A percentile compares a stretch with the other conserved stretches of the same genome.
Conservation (phyloP, 37 sponge, comb jelly and placozoan genomes). For the Ianthella basta region DNA sequence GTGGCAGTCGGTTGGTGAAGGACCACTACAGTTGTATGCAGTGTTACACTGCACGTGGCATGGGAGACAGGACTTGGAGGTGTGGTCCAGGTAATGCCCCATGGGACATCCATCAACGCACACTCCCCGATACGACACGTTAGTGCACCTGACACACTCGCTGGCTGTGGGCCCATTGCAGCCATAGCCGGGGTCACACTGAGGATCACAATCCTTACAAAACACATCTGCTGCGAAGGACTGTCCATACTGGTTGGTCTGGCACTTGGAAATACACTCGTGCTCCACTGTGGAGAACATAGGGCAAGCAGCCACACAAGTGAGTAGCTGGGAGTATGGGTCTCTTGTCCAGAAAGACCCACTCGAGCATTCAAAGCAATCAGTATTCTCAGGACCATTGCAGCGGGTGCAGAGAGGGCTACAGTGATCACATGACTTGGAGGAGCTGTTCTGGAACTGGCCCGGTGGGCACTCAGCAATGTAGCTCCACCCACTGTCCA, state of each 20-base stretch:
- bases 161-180: slow-evolving; percentile 60
- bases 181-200: slow-evolving; percentile 45
- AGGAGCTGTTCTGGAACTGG: slow-evolving; percentile 31
- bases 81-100: slow-evolving; percentile 26
- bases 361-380: slow-evolving; percentile 56
- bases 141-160: slow-evolving; percentile 50
- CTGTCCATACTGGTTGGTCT: slow-evolving; percentile 44
- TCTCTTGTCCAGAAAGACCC: slow-evolving; percentile 20
- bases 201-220: slow-evolving; percentile 51
- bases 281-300: slow-evolving; percentile 46
- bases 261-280: slow-evolving; percentile 57
- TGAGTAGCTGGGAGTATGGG: neutral
- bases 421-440: slow-evolving; percentile 46
- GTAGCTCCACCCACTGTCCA: slow-evolving; percentile 45
- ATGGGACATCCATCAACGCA: slow-evolving; percentile 46
- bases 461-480: slow-evolving; percentile 43
- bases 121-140: slow-evolving; percentile 9
- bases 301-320: slow-evolving; percentile 58
- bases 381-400: slow-evolving; percentile 21
- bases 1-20: slow-evolving; percentile 53
- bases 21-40: slow-evolving; percentile 54
- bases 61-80: slow-evolving; percentile 41
- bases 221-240: neutral
- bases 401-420: slow-evolving; percentile 44
- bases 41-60: slow-evolving; percentile 55